Percentiles rank a stretch among this genome's conserved stretches.
Conservation (phyloP, 64 coral and sea anemone species). For the Orbicella faveolata region DNA sequence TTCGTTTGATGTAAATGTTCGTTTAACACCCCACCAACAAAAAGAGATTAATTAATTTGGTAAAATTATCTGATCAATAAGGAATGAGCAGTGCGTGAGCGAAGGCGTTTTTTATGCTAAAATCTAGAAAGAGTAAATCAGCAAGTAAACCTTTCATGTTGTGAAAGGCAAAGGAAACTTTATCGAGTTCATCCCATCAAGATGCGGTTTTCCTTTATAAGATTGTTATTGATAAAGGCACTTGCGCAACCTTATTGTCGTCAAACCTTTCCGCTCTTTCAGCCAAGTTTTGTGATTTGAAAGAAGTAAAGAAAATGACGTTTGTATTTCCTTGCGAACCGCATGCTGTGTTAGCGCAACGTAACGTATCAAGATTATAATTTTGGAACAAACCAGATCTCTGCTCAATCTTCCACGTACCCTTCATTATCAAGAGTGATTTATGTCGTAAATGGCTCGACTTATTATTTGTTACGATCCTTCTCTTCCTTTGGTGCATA, state of each 20-base stretch:
- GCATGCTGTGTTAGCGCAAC: background rate
- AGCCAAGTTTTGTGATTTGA: background rate
- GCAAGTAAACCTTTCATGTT: background rate
- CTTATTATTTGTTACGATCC: background rate
- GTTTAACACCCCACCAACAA: constrained; percentile 11
- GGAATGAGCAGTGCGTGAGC: background rate
- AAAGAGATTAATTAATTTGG: constrained; percentile 30
- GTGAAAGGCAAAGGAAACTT: background rate
- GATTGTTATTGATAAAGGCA: background rate
- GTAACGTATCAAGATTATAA: no score
- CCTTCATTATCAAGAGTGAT: background rate
- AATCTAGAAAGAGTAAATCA: constrained; percentile 9
- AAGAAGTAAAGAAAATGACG: background rate
- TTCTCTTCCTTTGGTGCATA: background rate
- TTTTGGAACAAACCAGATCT: background rate
- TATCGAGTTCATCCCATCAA: background rate
- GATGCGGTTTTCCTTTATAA: background rate
- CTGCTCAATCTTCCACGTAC: background rate
- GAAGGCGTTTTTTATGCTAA: background rate
- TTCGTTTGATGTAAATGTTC: background rate
- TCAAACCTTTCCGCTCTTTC: background rate
- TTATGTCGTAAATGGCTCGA: background rate
- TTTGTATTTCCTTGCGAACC: background rate
- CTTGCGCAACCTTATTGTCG: background rate
- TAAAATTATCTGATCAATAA: background rate